These are phyloP conservation scores for Drosophila peninsularis DNA, from an alignment of 2,888 invertebrate species.

Conservation along the genomic window DNA sequence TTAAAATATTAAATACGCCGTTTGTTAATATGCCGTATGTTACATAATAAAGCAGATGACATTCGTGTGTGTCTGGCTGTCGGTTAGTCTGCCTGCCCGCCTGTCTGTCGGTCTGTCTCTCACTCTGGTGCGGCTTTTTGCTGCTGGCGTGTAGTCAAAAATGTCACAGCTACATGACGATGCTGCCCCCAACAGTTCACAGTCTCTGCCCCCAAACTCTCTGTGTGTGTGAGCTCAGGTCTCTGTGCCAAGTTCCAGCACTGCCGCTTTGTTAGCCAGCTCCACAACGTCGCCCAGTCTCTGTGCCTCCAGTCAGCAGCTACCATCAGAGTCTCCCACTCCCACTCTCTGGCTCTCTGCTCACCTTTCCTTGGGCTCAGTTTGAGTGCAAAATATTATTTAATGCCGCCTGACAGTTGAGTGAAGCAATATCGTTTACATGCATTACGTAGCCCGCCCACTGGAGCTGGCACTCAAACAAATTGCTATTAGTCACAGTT, in stretches of 20 bases:
- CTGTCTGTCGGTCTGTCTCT: constrained; percentile 2
- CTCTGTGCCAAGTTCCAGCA: constrained; percentile 7
- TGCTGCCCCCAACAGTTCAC: constrained; percentile 22
- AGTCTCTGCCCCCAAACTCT: neutral
- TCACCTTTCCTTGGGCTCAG: constrained; percentile 4
- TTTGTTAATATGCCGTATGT: constrained; percentile 41
- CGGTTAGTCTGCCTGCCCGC: neutral
- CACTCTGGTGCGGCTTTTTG: constrained; percentile 32
- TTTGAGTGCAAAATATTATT: constrained; percentile 73
- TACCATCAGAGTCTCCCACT: neutral
- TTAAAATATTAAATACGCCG: constrained; percentile 63
- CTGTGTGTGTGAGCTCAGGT: neutral
- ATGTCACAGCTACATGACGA: constrained; percentile 64
- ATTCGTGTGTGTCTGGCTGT: constrained; percentile 16
- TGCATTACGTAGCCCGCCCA: constrained; percentile 61
- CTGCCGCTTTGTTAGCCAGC: neutral
- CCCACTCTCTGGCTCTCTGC: neutral
- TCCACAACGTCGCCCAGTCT: neutral
- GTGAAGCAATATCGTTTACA: constrained; percentile 78
- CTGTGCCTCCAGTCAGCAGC: neutral
- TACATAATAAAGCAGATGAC: constrained; percentile 43
- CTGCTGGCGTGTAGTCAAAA: constrained; percentile 72
- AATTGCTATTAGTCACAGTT: constrained; percentile 67
- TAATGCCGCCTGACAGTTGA: constrained; percentile 76
- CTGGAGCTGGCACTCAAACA: constrained; percentile 60